Base-by-base conservation (phyloP, 2,888 invertebrate genomes). In the Patella ulyssiponensis region DNA sequence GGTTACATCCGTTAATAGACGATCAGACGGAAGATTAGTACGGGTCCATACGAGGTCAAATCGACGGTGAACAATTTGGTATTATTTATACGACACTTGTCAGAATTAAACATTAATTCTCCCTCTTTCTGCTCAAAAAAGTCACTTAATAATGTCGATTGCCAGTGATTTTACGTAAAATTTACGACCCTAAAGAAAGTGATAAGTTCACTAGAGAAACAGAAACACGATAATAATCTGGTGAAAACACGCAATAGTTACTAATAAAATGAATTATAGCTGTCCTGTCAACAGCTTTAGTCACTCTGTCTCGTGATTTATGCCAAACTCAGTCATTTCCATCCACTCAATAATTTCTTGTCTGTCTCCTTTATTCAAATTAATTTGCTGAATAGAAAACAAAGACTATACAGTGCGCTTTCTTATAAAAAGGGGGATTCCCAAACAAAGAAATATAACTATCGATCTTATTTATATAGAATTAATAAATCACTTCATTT, bases 261-360 rank as follows among this genome's bases (percentile, higher is more conserved):
- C 64, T 64, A 64, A 64, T 64, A 64, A 64, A 64, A 23, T 64
- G 64, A 64, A 64, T 23, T 20, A 64, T 64, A 23, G 23, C 64
- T 64, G 44, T 44, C 44, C 44, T 44, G 44, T 44, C 44, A 44
- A 44, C 44, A 44, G 44, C 44, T 44, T 44, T 44, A 44, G 44
- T 44, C 44, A 44, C 44, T 44, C 44, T 44, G 44, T 44, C 44
- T 44, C 0, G 44, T 44, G 44, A 44, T 44, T 44, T 44, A 44
- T 44, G 44, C 44, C 5, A 44, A 44, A 44, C 44, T 44, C 44
- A 44, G 44, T 44, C 44, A 44, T 44, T 44, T 44, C 9, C 44
- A 44, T 44, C 44, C 44, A 44, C 44, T 44, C 44, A 44, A 44
- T 44, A 44, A 44, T 5, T 44, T 44, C 4, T 44, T 7, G 44